phyloP scores from a whole-genome alignment of 2,113 vertebrate species.

The Athene noctua region DNA sequence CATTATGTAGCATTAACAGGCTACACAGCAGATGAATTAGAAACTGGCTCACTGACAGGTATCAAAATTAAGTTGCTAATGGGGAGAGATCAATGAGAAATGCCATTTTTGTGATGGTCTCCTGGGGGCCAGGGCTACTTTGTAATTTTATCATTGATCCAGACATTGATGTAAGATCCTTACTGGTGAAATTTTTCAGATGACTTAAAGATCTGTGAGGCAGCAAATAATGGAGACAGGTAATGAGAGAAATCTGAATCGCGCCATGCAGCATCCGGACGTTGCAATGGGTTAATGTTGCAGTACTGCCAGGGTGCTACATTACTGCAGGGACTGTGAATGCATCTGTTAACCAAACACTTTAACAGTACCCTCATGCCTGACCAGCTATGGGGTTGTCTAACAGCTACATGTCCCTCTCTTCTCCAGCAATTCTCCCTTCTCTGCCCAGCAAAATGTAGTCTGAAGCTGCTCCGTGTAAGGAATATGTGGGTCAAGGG shows the following conservation, averaged over 20 bases:
- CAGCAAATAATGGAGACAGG: not conserved
- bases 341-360: not conserved
- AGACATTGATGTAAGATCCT: not conserved
- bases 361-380: not conserved
- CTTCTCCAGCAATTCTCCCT: not conserved
- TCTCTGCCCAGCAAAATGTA: not conserved
- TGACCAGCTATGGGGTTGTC: not conserved
- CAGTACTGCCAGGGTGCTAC: accelerated
- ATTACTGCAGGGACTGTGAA: not conserved
- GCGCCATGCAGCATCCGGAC: accelerated
- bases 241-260: not conserved
- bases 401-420: not conserved
- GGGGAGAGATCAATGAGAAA: conserved; percentile 16
- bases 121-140: not conserved
- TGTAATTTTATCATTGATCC: not conserved
- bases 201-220: not conserved
- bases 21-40: not conserved
- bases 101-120: not conserved
- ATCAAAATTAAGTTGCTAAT: conserved; percentile 23
- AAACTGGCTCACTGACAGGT: conserved; percentile 6
- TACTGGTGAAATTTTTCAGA: not conserved
- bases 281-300: not conserved
- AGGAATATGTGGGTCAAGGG: not conserved
- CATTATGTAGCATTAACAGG: not conserved
- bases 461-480: accelerated